Base-by-base conservation (phyloP, 2,888 invertebrate species). In the Hipparchia semele region DNA sequence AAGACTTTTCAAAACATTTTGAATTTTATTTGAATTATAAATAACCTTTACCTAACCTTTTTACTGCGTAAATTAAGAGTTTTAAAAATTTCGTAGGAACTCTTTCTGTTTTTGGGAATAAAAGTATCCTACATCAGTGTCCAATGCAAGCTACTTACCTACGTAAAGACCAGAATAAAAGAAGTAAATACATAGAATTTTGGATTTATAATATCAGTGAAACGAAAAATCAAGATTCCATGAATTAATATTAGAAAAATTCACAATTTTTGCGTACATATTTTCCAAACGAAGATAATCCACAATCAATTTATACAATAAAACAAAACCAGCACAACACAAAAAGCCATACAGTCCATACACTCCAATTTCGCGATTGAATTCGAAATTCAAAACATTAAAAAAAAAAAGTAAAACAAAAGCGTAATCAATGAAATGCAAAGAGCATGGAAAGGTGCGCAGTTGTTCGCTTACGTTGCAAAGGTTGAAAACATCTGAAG, bases 401-500 rank as follows among this genome's bases (percentile, higher is more conserved):
- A n/a, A 66, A 68, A 72, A 73, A 75, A 75, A 75, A 75, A 81
- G 84, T 86, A 86, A 87, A 86, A 88, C 85, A 87, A 88, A 85
- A 83, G 86, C 81, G 81, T 82, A 84, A 84, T 86, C 83, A 86
- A 87, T 85, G 82, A 86, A 85, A 86, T 83, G 87, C 86, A 80
- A 78, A 78, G 80, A 73, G 70, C 71, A 68, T 65, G 75, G 68
- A 74, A 76, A 87, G 88, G 87, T 87, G 88, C 83, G 85, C 90
- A 90, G 87, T 91, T 91, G 90, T 90, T 86, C 88, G 87, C 90
- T 87, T 84, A 85, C 86, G 81, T 77, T 80, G 87, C 88, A 83
- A 83, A 86, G 84, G 78, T 79, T 76, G 75, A 78, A 76, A 80
- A 80, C 78, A 76, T 79, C 79, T 78, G 80, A 81, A 80, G 76